These are phyloP conservation scores for Silvanus unidentatus DNA, from an alignment of 2,888 invertebrate species.

Conservation along the genomic window DNA sequence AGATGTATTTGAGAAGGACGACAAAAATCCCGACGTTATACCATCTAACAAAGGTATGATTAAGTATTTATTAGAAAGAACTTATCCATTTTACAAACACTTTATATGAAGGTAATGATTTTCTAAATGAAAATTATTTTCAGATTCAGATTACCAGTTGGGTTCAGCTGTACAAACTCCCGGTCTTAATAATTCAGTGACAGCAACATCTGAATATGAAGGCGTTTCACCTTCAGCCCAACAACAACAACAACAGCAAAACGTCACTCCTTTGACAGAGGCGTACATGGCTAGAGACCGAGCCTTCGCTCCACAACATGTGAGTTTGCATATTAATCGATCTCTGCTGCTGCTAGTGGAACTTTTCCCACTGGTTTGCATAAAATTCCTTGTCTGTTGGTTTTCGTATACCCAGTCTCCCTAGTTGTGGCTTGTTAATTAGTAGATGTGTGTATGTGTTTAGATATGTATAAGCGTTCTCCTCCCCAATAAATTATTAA, in stretches of 20 bases:
- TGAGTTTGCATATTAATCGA: conserved; percentile 39
- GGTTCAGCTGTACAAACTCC: conserved; percentile 65
- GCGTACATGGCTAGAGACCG: conserved; percentile 44
- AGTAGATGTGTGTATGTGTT: conserved; percentile 13
- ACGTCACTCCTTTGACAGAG: conserved; percentile 40
- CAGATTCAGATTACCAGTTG: conserved; percentile 68
- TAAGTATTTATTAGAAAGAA: too few species aligned
- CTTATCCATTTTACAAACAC: too few species aligned
- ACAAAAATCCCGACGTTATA: conserved; percentile 84
- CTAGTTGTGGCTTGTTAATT: too few species aligned
- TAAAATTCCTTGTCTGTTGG: conserved; percentile 1
- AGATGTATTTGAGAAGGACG: conserved; percentile 71
- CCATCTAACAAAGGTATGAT: conserved; percentile 76
- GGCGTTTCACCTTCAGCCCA: conserved; percentile 24
- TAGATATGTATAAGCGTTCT: conserved; percentile 15
- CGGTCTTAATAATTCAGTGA: conserved; percentile 47
- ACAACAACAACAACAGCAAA: conserved; percentile 12
- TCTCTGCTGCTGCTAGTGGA: conserved; percentile 11
- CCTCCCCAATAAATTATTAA: conserved; percentile 1
- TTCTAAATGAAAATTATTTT: conserved; percentile 22
- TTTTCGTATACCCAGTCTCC: too few species aligned
- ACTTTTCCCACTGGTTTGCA: conserved; percentile 2
- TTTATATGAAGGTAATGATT: background rate
- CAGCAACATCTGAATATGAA: conserved; percentile 37
- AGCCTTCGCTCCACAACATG: conserved; percentile 40